Base-by-base conservation (phyloP, 2,888 invertebrate species). In the Stenoptilia bipunctidactyla region DNA sequence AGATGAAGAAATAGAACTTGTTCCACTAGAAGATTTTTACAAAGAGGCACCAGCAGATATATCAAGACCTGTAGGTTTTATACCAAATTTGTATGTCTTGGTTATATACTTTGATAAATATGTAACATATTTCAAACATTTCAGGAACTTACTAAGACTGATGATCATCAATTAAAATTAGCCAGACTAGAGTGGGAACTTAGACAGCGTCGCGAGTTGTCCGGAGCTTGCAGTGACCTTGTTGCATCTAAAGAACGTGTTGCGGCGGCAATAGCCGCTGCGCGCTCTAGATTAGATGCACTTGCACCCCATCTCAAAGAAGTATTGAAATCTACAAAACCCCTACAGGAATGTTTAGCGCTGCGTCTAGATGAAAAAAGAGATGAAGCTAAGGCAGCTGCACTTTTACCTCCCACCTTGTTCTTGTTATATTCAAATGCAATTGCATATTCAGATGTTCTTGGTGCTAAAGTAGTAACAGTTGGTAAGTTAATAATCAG, bases 151-250 rank as follows among this genome's bases (percentile, higher is more conserved):
- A 92, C 92, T 1, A 85, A 87, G 54, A 75, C 71, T 36, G 89
- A 93, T 71, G 86, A 87, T 33, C 97, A 98, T 74, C 91, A 92
- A 55, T 82, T 92, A 45, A 91, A 93, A 58, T 70, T 97, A 45
- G 93, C 95, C 15, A 88, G 96, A 45, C 76, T 98, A 25, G 95
- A 97, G 62, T 96, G 95, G 92, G 98, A 98, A 68, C 74, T 97
- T 38, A 89, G 90, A 13, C 94, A 97, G 64, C 87, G 98, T 1
- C 93, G 96, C 61, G 90, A 92, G 53, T 77, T 96, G 35, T 89
- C 95, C 1, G 86, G 89, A 27, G 86, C 92, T 15, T 92, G 93
- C 55, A 90, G 89, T 56, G 89, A 91, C 46, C 75, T 95, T 5
- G 88, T 92, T 33, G 86, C 89, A 15, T 89, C 89, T 20, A 96